Base-by-base conservation (phyloP, 2,888 invertebrate species). In the Tetanocera ferruginea region DNA sequence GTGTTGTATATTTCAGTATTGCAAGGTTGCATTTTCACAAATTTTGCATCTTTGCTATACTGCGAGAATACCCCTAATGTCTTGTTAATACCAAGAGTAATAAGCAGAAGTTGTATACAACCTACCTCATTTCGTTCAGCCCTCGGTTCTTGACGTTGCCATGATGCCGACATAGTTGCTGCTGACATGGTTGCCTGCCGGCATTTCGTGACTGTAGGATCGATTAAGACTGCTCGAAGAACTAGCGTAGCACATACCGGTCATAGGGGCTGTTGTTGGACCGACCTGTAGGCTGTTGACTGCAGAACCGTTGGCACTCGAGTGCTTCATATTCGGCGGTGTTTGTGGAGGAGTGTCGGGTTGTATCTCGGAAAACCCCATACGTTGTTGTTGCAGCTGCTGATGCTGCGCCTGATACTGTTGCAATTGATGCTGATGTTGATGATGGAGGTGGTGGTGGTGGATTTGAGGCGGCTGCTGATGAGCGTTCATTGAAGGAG, bases 341-440 rank as follows among this genome's bases (percentile, higher is more conserved):
- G 97, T 97, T 91, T 97, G 97, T 19, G 97, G 97, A 83, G 97
- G 97, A 80, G 97, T 97, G 91, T 97, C 97, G 84, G 90, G 93
- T 88, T 95, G 94, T 89, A 96, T 94, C 90, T 96, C 95, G 88
- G 95, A 94, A 92, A 96, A 96, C 88, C 95, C 94, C 90, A 95
- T 93, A 88, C 87, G 87, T 82, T 87, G 84, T 83, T 89, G 89
- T 83, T 83, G 83, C 74, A 80, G 82, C 83, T 89, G 89, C 76
- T 83, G 84, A 69, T 81, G 87, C 78, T 84, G 86, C 77, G 83
- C 84, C 8, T 81, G 82, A 51, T 78, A 80, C 67, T 81, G 81
- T 71, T 81, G 84, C 76, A 82, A 79, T 52, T 79, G 81, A 78
- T 80, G 80, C 57, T 69, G 77, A 31, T 82, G 81, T 52, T 64